Percentiles rank a stretch among this genome's conserved stretches.
Evolutionary conservation across 2,797 vertebrate genomes (phyloP).

Genomic region (Lagocephalus sceleratus): DNA sequence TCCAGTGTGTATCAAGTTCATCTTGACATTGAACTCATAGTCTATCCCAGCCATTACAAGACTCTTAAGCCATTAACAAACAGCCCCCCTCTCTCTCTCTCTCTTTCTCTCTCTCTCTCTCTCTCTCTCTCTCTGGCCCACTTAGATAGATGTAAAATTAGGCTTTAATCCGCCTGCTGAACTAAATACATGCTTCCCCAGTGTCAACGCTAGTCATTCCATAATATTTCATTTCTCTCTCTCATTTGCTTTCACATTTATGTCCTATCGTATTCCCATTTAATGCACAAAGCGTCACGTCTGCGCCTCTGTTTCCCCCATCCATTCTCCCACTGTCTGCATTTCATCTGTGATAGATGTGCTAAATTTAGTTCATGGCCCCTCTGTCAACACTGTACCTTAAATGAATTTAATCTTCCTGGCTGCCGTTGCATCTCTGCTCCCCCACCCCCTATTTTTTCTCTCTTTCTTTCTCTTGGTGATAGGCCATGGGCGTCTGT

Average conservation of each 20-base stretch:
- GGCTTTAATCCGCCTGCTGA: slow-evolving; percentile 67
- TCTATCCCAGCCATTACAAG: slow-evolving; percentile 53
- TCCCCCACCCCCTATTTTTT: background rate
- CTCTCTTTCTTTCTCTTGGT: slow-evolving; percentile 6
- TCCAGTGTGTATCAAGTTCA: slow-evolving; percentile 44
- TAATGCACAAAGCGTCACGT: slow-evolving; percentile 2
- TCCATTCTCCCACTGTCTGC: slow-evolving; percentile 7
- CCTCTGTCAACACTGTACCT: slow-evolving; percentile 38
- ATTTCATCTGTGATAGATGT: slow-evolving; percentile 36
- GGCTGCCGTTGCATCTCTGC: slow-evolving; percentile 31
- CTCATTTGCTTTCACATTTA: slow-evolving; percentile 19
- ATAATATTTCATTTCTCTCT: slow-evolving; percentile 49
- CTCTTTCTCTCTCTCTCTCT: no score
- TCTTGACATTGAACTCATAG: slow-evolving; percentile 62
- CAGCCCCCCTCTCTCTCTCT: slow-evolving; percentile 10
- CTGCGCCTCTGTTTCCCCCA: slow-evolving; percentile 8
- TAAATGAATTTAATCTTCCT: slow-evolving; percentile 53
- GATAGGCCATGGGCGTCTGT: slow-evolving; percentile 32
- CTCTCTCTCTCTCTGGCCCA: slow-evolving; percentile 62
- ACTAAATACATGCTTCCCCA: slow-evolving; percentile 62
- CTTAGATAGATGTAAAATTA: slow-evolving; percentile 75
- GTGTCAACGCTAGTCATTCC: slow-evolving; percentile 56
- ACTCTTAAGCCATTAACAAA: slow-evolving; percentile 67
- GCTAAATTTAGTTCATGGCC: slow-evolving; percentile 34
- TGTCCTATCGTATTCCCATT: background rate